Conservation (phyloP, 2,113 vertebrate genomes). For the Sceloporus tristichus region DNA sequence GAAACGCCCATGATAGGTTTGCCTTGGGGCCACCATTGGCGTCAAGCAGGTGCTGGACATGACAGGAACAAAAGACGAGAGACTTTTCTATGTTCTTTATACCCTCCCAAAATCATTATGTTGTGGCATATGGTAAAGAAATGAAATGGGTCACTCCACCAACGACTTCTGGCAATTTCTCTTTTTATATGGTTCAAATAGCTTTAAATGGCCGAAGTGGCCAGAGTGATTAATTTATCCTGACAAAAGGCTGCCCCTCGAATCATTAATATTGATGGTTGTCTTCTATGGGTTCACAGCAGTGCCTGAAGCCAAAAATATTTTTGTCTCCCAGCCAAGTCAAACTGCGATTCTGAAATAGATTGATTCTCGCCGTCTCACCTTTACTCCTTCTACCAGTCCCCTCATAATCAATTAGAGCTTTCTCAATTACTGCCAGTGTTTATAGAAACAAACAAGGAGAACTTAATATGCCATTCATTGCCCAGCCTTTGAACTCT, state of each 20-base stretch:
- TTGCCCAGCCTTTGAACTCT: neutral
- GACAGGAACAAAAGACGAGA: neutral
- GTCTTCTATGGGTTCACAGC: neutral
- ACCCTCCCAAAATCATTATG: neutral
- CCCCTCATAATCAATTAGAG: rapidly evolving
- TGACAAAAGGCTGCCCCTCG: neutral
- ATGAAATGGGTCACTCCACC: conserved; percentile 19
- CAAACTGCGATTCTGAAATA: neutral
- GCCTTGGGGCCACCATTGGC: neutral
- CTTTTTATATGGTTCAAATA: neutral
- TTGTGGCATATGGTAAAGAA: neutral
- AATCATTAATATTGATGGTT: conserved; percentile 7
- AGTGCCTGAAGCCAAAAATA: neutral
- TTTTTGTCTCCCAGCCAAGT: neutral
- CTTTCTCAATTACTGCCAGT: neutral
- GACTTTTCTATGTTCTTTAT: neutral
- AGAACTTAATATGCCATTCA: neutral
- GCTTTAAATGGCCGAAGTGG: too few species aligned
- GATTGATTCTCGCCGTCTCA: neutral
- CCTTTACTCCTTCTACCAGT: neutral
- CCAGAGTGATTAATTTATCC: neutral
- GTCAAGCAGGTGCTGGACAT: neutral
- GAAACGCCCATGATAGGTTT: too few species aligned
- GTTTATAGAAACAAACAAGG: neutral
- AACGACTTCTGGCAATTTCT: conserved; percentile 1